phyloP scores from a whole-genome alignment of 2,888 invertebrate species.

The Hydraecia micacea region DNA sequence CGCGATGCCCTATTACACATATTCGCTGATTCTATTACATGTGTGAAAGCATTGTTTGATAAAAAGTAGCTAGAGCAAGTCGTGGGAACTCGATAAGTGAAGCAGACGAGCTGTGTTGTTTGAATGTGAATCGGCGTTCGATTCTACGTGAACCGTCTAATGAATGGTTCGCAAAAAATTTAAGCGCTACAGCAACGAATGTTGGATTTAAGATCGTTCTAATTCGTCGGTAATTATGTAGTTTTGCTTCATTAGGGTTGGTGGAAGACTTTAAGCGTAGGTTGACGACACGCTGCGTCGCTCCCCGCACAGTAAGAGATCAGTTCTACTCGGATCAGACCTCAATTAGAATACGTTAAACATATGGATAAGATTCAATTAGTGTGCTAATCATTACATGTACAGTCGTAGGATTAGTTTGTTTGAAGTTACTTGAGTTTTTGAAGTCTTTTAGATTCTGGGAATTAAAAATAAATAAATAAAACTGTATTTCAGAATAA shows the following conservation, averaged over 20 bases:
- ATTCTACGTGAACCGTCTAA: conserved; percentile 41
- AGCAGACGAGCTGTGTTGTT: conserved; percentile 35
- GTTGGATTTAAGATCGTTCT: conserved; percentile 21
- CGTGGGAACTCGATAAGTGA: conserved; percentile 66
- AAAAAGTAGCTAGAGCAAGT: conserved; percentile 56
- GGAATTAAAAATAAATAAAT: not conserved
- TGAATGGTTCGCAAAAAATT: conserved; percentile 41
- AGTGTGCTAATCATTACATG: conserved; percentile 16
- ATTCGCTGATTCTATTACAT: conserved; percentile 58
- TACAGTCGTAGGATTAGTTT: not conserved
- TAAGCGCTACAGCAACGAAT: conserved; percentile 11
- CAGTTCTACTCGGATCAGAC: not conserved
- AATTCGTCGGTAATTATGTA: conserved; percentile 35
- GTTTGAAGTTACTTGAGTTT: not conserved
- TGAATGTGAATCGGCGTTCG: conserved; percentile 59
- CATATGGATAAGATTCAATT: conserved; percentile 17
- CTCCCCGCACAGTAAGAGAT: conserved; percentile 27
- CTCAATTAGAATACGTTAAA: conserved; percentile 16
- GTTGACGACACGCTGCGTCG: conserved; percentile 51
- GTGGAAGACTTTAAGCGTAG: conserved; percentile 9
- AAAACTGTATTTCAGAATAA: no score
- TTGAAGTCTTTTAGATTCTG: not conserved
- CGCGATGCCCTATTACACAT: conserved; percentile 51
- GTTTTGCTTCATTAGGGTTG: conserved; percentile 15
- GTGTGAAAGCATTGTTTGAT: conserved; percentile 65